These are phyloP conservation scores for Coregonus suidteri DNA, from an alignment of 2,797 vertebrate species.

Conservation along the genomic window DNA sequence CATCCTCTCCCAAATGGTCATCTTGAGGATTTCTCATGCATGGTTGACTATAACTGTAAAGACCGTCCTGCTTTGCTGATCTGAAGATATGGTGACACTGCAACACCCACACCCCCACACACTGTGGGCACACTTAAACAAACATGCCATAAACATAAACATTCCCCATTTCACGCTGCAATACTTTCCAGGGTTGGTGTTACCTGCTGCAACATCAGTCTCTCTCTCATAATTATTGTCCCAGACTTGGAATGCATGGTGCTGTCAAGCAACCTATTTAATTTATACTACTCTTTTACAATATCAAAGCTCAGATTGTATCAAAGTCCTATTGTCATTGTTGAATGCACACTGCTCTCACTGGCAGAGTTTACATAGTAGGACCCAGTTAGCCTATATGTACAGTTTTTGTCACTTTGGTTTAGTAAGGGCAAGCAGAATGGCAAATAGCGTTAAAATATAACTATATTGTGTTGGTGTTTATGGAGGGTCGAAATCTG, in stretches of 20 bases:
- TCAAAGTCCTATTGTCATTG: not conserved
- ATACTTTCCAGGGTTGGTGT: not conserved
- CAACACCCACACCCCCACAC: not conserved
- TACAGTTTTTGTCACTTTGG: slow-evolving; percentile 10
- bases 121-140: not conserved
- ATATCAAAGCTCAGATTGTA: not conserved
- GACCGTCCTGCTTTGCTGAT: not conserved
- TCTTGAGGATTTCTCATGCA: not conserved
- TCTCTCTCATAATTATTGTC: not conserved
- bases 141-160: not conserved
- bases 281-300: not conserved
- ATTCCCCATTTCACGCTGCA: not conserved
- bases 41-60: not conserved
- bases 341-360: not conserved
- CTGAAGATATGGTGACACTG: not conserved
- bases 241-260: not conserved
- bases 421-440: not conserved
- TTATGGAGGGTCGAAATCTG: not conserved
- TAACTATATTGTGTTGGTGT: not conserved
- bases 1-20: too few relatives aligned
- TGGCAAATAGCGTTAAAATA: not conserved
- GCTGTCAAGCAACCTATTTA: not conserved
- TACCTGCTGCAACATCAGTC: not conserved
- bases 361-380: slow-evolving; percentile 9
- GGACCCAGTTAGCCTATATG: slow-evolving; percentile 15